Base-by-base conservation (phyloP, 2,888 invertebrate species). In the Hemicrepidius hirtus region DNA sequence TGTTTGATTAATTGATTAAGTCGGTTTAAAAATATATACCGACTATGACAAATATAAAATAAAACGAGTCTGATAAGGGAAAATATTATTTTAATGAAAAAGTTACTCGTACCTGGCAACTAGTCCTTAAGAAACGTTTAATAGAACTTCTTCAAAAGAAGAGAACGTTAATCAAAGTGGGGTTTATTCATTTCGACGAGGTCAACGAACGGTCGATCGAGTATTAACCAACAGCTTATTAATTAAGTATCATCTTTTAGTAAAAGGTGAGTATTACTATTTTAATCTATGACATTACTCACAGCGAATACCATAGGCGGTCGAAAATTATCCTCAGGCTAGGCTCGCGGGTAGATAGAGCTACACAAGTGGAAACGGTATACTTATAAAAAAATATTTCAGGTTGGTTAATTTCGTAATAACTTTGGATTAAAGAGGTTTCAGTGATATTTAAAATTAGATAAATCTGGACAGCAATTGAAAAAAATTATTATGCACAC, bases 161-260 rank as follows among this genome's bases (percentile, higher is more conserved):
- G 57, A 57, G 53, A 28, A 55, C 37, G 35, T 37, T 35, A 35
- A 40, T 40, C 57, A 37, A 57, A 35, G 37, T 3, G 35, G 37
- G 37, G 57, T 37, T 57, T 57, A 57, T 40, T 57, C 57, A 57
- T 57, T 57, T 57, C 37, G 35, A 21, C 18, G 57, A 37, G 57
- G 35, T 57, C 57, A 57, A 57, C 37, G 57, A 57, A 57, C 57
- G 57, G 57, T 57, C 57, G 57, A 57, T 57, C 37, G 57, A 40
- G 37, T 57, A 57, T 57, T 57, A 57, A 57, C 37, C 37, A 57
- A 53, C 53, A 28, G 53, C 53, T 53, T 53, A 53, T 53, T 53
- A 53, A 53, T 53, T 53, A 53, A 53, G 53, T 28, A 53, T 53
- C 53, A 53, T 53, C 53, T 53, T 28, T 21, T 53, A 28, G 53